Conservation (phyloP, 2,797 vertebrate genomes). For the Fundulus diaphanus region DNA sequence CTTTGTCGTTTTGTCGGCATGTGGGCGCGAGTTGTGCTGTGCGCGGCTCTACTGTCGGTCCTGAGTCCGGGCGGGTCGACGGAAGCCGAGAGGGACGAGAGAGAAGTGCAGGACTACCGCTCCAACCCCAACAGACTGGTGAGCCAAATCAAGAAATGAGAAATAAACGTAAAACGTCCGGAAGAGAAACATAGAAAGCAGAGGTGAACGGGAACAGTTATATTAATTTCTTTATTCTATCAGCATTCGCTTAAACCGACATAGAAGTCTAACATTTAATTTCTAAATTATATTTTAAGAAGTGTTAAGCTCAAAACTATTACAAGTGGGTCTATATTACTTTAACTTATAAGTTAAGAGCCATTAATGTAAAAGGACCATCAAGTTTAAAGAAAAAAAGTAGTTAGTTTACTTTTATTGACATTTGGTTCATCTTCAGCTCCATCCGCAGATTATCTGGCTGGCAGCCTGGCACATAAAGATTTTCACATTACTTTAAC, state of each 20-base stretch:
- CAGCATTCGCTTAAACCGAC: background rate
- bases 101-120: conserved; percentile 74
- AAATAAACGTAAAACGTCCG: background rate
- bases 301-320: background rate
- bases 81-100: conserved; percentile 63
- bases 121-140: conserved; percentile 79
- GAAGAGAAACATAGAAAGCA: background rate
- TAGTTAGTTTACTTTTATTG: background rate
- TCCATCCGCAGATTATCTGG: background rate
- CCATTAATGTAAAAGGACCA: background rate
- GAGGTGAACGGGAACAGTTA: background rate
- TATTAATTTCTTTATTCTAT: background rate
- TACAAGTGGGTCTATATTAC: background rate
- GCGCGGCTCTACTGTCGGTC: conserved; percentile 70
- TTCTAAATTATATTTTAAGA: background rate
- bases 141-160: background rate
- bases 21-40: conserved; percentile 70
- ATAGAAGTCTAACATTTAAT: too few relatives aligned
- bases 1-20: conserved; percentile 31
- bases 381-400: background rate
- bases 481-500: background rate
- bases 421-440: background rate
- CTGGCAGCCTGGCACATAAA: background rate
- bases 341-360: background rate
- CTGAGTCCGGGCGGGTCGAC: conserved; percentile 59